These are phyloP conservation scores for Pachycephala philippinensis DNA, from an alignment of 2,113 vertebrate genomes.

Conservation along the genomic window DNA sequence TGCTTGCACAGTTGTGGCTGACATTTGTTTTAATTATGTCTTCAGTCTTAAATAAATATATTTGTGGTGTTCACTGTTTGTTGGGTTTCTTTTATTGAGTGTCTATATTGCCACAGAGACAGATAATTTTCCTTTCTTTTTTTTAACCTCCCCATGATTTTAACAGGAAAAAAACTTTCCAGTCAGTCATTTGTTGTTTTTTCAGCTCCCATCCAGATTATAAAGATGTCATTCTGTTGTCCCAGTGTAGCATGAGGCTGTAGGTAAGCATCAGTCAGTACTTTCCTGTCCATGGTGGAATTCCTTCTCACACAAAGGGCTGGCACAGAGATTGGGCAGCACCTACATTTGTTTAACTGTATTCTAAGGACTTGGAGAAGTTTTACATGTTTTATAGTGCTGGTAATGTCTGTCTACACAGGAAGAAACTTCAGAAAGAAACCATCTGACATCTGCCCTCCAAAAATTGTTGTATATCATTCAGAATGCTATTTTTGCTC, in stretches of 20 bases:
- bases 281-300: not conserved
- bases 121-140: not conserved
- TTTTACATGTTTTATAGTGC: not conserved
- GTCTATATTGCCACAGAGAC: not conserved
- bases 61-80: rapidly evolving
- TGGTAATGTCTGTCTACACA: not conserved
- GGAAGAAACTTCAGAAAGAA: not conserved
- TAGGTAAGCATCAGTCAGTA: not conserved
- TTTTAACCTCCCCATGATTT: not conserved
- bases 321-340: not conserved
- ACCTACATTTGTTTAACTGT: not conserved
- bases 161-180: not conserved
- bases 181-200: not conserved
- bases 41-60: not conserved
- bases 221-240: not conserved
- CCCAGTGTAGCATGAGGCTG: not conserved
- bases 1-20: not conserved
- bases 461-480: not conserved
- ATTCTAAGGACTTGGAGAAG: not conserved
- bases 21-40: not conserved
- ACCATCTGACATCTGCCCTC: not conserved
- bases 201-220: not conserved
- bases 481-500: not conserved
- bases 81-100: not conserved
- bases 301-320: not conserved